phyloP scores from a whole-genome alignment of 2,888 invertebrate species.

The Xestia rhomboidea region DNA sequence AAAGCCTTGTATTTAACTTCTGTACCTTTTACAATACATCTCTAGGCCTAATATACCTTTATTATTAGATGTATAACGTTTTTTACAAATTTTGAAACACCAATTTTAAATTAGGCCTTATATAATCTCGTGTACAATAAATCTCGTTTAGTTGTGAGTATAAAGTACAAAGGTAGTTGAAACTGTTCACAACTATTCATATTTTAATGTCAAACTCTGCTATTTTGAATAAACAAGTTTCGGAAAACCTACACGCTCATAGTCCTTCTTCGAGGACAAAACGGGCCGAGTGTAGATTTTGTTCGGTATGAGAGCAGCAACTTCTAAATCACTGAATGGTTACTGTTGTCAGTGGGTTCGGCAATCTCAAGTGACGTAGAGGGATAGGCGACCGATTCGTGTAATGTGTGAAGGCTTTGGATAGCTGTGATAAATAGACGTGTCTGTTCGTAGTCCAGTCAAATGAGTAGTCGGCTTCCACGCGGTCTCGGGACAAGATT shows the following conservation, averaged over 20 bases:
- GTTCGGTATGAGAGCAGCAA: conserved; percentile 40
- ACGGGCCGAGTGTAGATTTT: conserved; percentile 14
- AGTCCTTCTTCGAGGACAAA: conserved; percentile 34
- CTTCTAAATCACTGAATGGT: conserved; percentile 28
- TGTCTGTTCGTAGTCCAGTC: conserved; percentile 67
- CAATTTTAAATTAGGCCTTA: conserved; percentile 66
- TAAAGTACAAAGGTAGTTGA: conserved; percentile 86
- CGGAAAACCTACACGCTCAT: conserved; percentile 24
- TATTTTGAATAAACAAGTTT: conserved; percentile 46
- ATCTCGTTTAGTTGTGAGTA: conserved; percentile 82
- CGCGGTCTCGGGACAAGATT: conserved; percentile 40
- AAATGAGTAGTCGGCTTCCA: conserved; percentile 37
- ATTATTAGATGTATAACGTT: conserved; percentile 53
- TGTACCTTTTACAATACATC: conserved; percentile 61
- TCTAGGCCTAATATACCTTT: conserved; percentile 61
- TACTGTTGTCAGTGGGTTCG: conserved; percentile 43
- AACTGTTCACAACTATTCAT: conserved; percentile 71
- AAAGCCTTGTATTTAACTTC: conserved; percentile 55
- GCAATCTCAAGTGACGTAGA: conserved; percentile 51
- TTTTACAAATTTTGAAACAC: conserved; percentile 64
- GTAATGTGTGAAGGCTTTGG: conserved; percentile 67
- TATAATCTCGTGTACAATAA: conserved; percentile 74
- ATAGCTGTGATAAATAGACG: conserved; percentile 76
- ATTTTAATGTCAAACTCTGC: conserved; percentile 48
- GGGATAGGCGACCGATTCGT: conserved; percentile 60